Evolutionary conservation across 2,797 vertebrate genomes (phyloP), one percentile per base, ranked within the genome.

Genomic region (Champsocephalus gunnari): DNA sequence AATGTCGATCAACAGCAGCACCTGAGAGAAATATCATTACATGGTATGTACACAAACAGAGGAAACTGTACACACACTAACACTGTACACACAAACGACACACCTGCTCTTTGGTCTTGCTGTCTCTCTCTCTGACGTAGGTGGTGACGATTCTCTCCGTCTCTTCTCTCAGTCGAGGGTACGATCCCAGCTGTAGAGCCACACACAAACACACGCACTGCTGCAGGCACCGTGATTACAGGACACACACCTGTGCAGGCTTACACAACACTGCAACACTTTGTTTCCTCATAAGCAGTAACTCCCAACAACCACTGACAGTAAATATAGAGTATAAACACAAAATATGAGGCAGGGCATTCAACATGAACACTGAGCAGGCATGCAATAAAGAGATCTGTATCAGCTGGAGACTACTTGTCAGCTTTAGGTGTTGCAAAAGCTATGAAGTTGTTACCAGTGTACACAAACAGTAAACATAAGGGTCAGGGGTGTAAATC

Each of bases 51-150:
- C 12, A 80, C 56, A 71, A 24, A 64, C 28, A 16, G 51, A 10
- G 12, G 0, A 73, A 65, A 28, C 16, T 10, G 3, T 19, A 48
- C 32, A 60, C 17, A 12, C 64, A 50, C 41, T 43, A 59, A 48
- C 62, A 38, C 41, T 17, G 13, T 13, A 47, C 45, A 9, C 19
- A 32, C 19, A 55, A 61, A n/a, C 50, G 14, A 73, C 88, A 8
- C 19, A 99, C 98, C 97, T 99, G 97, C 76, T 98, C 97, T 94
- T 99, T 99, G 63, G 97, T 99, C 56, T 95, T 96, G 65, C 96
- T 96, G 82, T 99, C 97, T 14, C 97, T 85, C 74, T 99, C 97
- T 49, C 97, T 89, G 90, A 99, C 79, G 75, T 98, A 95, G 0
- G 96, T 97, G 83, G 97, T 99, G 80, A 99, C 97, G 4, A 99